phyloP scores from a whole-genome alignment of 2,113 vertebrate genomes.

The Gavialis gangeticus region DNA sequence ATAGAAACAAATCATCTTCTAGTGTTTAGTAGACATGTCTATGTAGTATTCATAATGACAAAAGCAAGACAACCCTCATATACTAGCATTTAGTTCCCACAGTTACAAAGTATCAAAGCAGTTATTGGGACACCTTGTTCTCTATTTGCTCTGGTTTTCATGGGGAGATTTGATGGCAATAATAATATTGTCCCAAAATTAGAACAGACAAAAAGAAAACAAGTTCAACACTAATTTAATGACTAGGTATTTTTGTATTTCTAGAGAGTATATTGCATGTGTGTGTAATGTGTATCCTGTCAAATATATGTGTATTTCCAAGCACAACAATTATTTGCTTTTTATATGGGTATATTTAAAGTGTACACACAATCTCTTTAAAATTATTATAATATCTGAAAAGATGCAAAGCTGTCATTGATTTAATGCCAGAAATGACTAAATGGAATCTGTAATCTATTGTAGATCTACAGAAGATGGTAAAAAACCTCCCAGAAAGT shows the following conservation, averaged over 20 bases:
- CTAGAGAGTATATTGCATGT: neutral
- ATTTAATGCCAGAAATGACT: neutral
- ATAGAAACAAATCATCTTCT: slow-evolving; percentile 55
- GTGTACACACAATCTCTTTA: neutral
- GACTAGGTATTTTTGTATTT: neutral
- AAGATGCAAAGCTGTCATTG: neutral
- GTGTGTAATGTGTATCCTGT: neutral
- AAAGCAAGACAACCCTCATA: neutral
- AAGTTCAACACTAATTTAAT: neutral
- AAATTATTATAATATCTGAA: neutral
- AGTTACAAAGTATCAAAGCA: neutral
- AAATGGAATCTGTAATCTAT: neutral
- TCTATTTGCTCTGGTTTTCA: neutral
- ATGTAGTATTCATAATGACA: slow-evolving; percentile 14
- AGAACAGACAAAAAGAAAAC: neutral
- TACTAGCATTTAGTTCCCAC: neutral
- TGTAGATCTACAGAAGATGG: neutral
- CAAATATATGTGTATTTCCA: neutral
- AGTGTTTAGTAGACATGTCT: slow-evolving; percentile 12
- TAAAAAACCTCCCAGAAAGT: neutral
- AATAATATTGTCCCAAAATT: neutral
- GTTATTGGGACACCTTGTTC: neutral
- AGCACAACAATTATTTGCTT: neutral
- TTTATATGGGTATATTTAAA: neutral
- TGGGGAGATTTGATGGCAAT: neutral